Conservation (phyloP, 2,797 vertebrate species). For the Myotis planiceps region DNA sequence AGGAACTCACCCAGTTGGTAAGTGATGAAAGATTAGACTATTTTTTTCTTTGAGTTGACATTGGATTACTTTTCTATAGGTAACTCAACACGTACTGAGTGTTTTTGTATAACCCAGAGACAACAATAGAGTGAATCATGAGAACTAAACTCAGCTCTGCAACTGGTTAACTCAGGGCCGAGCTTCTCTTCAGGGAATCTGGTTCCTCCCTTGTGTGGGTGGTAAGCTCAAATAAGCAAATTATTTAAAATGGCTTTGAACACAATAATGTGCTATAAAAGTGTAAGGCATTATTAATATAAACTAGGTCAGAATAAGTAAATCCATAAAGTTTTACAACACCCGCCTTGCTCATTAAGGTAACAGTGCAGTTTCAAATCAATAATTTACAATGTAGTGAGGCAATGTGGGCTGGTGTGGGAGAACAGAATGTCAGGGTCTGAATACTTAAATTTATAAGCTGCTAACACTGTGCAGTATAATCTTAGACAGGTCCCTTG, state of each 20-base stretch:
- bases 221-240: slow-evolving; percentile 17
- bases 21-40: neutral
- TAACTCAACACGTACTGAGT: neutral
- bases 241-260: slow-evolving; percentile 22
- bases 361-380: slow-evolving; percentile 56
- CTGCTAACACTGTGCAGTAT: neutral
- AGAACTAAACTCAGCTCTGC: neutral
- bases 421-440: slow-evolving; percentile 34
- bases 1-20: neutral
- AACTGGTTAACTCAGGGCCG: neutral
- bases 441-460: slow-evolving; percentile 31
- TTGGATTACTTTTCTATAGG: neutral
- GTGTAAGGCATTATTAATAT: slow-evolving; percentile 34
- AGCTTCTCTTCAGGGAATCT: neutral
- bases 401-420: neutral
- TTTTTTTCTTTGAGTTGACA: neutral
- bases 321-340: slow-evolving; percentile 48
- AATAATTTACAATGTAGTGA: slow-evolving; percentile 55
- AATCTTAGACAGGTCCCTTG: slow-evolving; percentile 11
- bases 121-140: neutral
- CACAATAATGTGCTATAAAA: neutral
- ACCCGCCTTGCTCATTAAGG: slow-evolving; percentile 50
- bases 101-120: neutral
- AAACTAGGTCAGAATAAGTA: slow-evolving; percentile 60
- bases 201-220: neutral